Evolutionary conservation across 2,797 vertebrate genomes (phyloP), one percentile per base, ranked within the genome.

Genomic region (Parambassis ranga): DNA sequence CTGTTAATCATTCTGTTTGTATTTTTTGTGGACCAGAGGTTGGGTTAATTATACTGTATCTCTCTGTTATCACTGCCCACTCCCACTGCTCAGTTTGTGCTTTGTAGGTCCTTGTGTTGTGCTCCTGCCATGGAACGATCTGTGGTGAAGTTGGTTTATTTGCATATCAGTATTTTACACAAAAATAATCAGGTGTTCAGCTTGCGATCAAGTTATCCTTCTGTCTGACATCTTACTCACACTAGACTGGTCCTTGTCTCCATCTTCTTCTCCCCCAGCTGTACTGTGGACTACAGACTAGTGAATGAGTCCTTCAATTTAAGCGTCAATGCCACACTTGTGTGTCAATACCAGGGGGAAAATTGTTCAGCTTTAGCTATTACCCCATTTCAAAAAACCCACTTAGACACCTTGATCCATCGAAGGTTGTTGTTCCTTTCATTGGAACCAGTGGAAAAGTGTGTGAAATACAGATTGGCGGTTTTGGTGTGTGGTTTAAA

Each of bases 261-360:
- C 13, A 6, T 27, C 9, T 33, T 38, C 19, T 20, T 55, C 56
- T 43, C 59, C 22, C 51, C 63, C 76, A 72, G 71, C 71, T 84
- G 84, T 83, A 33, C 46, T 64, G 56, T 33, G 35, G 38, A 59
- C 74, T 48, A 66, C 20, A 9, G 13, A 61, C n/a, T 35, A 57
- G 39, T 83, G 81, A 85, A 84, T 80, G 73, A 84, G 64, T 76
- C 47, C 78, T 83, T 89, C 86, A n/a, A 70, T 82, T 50, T 30
- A 19, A 28, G 63, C 13, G 35, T 81, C 77, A 85, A 62, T 81
- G 75, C 86, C 57, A 10, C 67, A 71, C 65, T 82, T 84, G 75
- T 85, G 73, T 85, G 77, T 72, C 75, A 75, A 64, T 71, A 35
- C 64, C 65, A 59, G 60, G 41, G 15, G 57, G 47, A 59, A 73